phyloP scores from a whole-genome alignment of 2,113 vertebrate genomes.

The Heterotis niloticus region DNA sequence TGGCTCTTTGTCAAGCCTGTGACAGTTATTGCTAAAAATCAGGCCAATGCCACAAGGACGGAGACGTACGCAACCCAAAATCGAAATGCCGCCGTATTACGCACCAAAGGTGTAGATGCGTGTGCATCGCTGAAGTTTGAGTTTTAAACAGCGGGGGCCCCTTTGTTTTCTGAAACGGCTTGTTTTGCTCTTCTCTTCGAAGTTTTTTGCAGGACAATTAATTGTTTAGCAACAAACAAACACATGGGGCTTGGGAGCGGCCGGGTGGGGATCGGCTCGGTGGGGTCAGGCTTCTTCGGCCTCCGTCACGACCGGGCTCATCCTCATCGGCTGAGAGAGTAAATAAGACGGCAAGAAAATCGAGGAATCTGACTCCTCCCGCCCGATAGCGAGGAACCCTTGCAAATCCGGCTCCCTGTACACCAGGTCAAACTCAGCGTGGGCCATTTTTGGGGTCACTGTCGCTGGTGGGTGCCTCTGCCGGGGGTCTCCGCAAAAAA shows the following conservation, averaged over 20 bases:
- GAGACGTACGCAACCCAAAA: not conserved
- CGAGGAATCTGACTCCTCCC: not conserved
- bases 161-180: no score
- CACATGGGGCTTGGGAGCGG: conserved; percentile 37
- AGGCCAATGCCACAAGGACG: conserved; percentile 24
- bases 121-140: not conserved
- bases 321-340: no score
- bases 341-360: no score
- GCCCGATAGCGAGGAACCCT: not conserved
- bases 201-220: no score
- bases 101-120: not conserved
- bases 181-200: no score
- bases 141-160: not conserved
- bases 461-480: no score
- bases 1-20: conserved; percentile 49
- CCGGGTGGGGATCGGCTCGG: conserved; percentile 84
- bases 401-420: not conserved
- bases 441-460: no score
- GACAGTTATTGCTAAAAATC: conserved; percentile 55
- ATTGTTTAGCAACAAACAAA: not conserved
- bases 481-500: no score
- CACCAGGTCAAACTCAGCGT: no score
- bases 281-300: conserved; percentile 63
- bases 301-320: conserved; percentile 6
- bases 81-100: not conserved